phyloP scores from a whole-genome alignment of 2,888 invertebrate genomes.

The Camponotus fellah region DNA sequence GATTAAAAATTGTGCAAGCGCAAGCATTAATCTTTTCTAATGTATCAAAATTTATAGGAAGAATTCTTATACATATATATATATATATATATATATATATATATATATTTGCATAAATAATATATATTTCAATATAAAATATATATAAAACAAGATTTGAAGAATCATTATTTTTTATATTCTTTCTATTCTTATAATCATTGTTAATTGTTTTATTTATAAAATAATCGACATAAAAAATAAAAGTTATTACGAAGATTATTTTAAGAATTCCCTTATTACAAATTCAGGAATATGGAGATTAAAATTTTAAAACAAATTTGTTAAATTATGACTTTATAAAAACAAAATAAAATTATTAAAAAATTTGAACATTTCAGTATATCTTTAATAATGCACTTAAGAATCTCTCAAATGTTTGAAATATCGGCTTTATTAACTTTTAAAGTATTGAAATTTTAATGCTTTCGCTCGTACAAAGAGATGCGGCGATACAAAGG shows the following conservation, averaged over 20 bases:
- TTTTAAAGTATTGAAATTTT: background rate
- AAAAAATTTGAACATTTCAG: background rate
- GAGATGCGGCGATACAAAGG: slow-evolving; percentile 46
- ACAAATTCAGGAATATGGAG: background rate
- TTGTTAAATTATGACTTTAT: background rate
- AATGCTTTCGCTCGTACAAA: slow-evolving; percentile 38
- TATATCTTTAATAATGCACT: background rate
- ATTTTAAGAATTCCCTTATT: background rate
- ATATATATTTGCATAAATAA: background rate
- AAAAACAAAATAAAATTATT: background rate
- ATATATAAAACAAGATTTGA: background rate
- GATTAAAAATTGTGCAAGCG: slow-evolving; percentile 34
- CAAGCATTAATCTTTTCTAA: slow-evolving; percentile 24
- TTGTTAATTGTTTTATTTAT: background rate
- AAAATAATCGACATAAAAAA: background rate
- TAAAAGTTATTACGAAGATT: background rate
- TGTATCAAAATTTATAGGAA: slow-evolving; percentile 10
- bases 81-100: no score
- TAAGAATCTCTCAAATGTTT: background rate
- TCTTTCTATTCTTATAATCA: background rate
- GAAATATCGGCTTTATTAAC: background rate
- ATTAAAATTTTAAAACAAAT: background rate
- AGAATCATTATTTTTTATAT: background rate
- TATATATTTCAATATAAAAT: background rate
- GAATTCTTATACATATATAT: background rate